Conservation (phyloP, 2,797 vertebrate genomes). For the Siniperca scherzeri region DNA sequence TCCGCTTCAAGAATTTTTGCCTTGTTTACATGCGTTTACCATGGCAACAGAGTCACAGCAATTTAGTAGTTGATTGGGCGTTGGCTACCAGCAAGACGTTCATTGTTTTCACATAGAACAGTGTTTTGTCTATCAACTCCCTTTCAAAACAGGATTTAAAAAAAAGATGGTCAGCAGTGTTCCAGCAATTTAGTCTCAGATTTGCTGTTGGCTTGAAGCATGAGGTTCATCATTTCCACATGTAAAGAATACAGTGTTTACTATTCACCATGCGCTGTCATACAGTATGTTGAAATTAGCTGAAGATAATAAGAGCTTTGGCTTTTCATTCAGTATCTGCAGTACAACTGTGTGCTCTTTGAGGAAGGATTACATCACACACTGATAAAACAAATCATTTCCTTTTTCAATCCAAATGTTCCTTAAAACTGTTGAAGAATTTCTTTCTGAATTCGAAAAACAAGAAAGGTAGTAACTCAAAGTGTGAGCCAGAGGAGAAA, state of each 20-base stretch:
- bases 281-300: slow-evolving; percentile 8
- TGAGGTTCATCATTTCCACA: slow-evolving; percentile 46
- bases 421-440: not conserved
- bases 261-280: slow-evolving; percentile 12
- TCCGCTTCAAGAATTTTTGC: slow-evolving; percentile 55
- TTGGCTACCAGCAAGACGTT: slow-evolving; percentile 55
- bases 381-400: not conserved
- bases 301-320: slow-evolving; percentile 26
- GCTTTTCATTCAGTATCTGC: not conserved
- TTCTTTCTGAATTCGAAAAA: slow-evolving; percentile 15
- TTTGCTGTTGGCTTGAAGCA: slow-evolving; percentile 32
- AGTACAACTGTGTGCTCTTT: slow-evolving; percentile 7
- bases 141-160: slow-evolving; percentile 49
- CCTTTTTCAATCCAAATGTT: slow-evolving; percentile 6
- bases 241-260: slow-evolving; percentile 36
- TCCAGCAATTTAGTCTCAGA: slow-evolving; percentile 21
- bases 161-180: slow-evolving; percentile 32
- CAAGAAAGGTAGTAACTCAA: not conserved
- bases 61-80: slow-evolving; percentile 64
- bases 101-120: slow-evolving; percentile 54
- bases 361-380: slow-evolving; percentile 16
- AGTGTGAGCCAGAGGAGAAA: slow-evolving; percentile 25
- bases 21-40: slow-evolving; percentile 73
- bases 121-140: slow-evolving; percentile 50
- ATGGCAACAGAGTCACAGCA: slow-evolving; percentile 69